phyloP scores from a whole-genome alignment of 2,888 invertebrate species.

The Xylota segnis region DNA sequence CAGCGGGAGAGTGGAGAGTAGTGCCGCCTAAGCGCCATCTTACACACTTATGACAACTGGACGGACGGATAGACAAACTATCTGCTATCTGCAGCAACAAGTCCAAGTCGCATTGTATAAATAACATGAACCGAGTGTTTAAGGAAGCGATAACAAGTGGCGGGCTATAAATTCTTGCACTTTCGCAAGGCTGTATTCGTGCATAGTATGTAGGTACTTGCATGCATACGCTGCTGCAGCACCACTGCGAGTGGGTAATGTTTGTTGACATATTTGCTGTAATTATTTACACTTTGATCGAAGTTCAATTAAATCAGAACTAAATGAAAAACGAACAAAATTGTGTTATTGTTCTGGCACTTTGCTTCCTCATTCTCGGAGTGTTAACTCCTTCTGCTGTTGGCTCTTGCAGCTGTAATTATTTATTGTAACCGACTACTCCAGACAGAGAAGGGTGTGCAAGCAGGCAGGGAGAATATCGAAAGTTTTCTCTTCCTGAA shows the following conservation, averaged over 20 bases:
- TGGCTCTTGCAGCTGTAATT: slow-evolving; percentile 25
- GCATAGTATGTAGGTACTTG: neutral
- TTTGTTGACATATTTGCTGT: slow-evolving; percentile 73
- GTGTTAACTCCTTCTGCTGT: slow-evolving; percentile 33
- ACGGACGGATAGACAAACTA: slow-evolving; percentile 45
- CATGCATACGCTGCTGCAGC: neutral
- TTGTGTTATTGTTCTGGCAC: slow-evolving; percentile 70
- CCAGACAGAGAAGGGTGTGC: neutral
- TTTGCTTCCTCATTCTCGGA: slow-evolving; percentile 72
- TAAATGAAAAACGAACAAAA: slow-evolving; percentile 60
- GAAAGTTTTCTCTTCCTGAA: slow-evolving; percentile 76
- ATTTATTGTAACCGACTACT: slow-evolving; percentile 5
- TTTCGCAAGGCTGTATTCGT: slow-evolving; percentile 62
- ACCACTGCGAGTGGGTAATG: slow-evolving; percentile 39
- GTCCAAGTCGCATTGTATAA: slow-evolving; percentile 58
- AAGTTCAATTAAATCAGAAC: slow-evolving; percentile 75
- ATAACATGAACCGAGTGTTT: slow-evolving; percentile 64
- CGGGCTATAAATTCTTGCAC: slow-evolving; percentile 71
- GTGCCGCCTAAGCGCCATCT: slow-evolving; percentile 69
- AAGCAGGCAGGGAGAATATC: slow-evolving; percentile 37
- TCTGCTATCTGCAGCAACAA: slow-evolving; percentile 58
- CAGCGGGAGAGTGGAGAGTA: slow-evolving; percentile 11
- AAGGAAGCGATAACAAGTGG: slow-evolving; percentile 76
- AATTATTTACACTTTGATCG: slow-evolving; percentile 74
- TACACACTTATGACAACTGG: slow-evolving; percentile 72